Base-by-base conservation (phyloP, 2,113 vertebrate species). In the Boleophthalmus pectinirostris region DNA sequence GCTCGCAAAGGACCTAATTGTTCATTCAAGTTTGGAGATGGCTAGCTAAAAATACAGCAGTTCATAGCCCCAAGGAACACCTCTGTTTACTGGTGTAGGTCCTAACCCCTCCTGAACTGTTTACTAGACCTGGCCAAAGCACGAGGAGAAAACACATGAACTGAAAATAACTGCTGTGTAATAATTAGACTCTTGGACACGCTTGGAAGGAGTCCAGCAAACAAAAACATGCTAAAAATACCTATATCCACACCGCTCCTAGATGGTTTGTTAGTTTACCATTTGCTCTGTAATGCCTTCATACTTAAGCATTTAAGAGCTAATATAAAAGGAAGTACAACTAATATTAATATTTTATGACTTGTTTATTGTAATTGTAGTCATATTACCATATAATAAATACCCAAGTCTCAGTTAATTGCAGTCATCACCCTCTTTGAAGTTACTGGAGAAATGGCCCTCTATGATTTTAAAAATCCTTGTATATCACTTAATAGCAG, bases 201-300 rank as follows among this genome's bases (percentile, higher is more conserved):
- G 74, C 82, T 88, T 90, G 87, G 83, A 84, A 2, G 2, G 24
- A 47, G 72, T 75, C 89, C 86, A 87, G 78, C 84, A 90, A 91
- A 92, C 88, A 93, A 89, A 93, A 88, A 90, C 78, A 88, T 45
- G 54, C 90, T 89, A 92, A 90, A 93, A 93, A 93, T 93, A 93
- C 68, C 74, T 53, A n/a, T 66, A n/a, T 68, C 84, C 74, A 61
- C 74, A 35, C 75, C 75, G 84, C 79, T 45, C 82, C 70, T 72
- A 77, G 69, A 82, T 82, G 74, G 79, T 75, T 72, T 90, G 78
- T 85, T 91, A 23, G 86, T 91, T 82, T 74, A 80, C 69, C 68
- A 76, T 79, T 87, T 65, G 6, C 65, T 75, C 58, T 53, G 54
- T 68, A 69, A 73, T 64, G 43, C 67, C 75, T 74, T 73, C 65